Evolutionary conservation across 2,797 vertebrate genomes (phyloP).

Genomic region (Emys orbicularis): DNA sequence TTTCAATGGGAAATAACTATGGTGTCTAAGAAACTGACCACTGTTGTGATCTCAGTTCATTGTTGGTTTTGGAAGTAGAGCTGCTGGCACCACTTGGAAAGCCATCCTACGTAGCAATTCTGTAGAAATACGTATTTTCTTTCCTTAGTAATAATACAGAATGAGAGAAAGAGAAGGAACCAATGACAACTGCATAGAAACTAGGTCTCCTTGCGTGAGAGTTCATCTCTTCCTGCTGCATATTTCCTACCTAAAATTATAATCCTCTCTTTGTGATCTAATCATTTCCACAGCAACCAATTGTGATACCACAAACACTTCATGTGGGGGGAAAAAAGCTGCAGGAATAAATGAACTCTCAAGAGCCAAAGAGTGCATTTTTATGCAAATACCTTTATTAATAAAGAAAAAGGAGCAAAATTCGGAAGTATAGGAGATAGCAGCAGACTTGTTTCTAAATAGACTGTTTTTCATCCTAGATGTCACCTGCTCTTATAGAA

Average conservation of each 20-base stretch:
- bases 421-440: conserved; percentile 6
- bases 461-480: conserved; percentile 44
- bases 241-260: conserved; percentile 43
- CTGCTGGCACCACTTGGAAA: conserved; percentile 30
- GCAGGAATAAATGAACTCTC: conserved; percentile 3
- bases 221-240: conserved; percentile 30
- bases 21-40: conserved; percentile 7
- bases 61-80: conserved; percentile 29
- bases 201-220: neutral
- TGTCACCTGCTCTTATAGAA: conserved; percentile 42
- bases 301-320: conserved; percentile 3
- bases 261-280: conserved; percentile 36
- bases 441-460: conserved; percentile 36
- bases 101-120: conserved; percentile 12
- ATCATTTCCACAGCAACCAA: conserved; percentile 32
- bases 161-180: conserved; percentile 14
- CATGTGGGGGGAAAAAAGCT: neutral
- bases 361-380: conserved; percentile 17
- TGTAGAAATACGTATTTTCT: conserved; percentile 36
- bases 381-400: neutral
- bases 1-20: conserved; percentile 26
- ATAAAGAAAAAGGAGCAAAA: conserved; percentile 48
- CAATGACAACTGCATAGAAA: conserved; percentile 20
- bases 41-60: conserved; percentile 28
- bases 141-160: neutral